Evolutionary conservation across 1,140 invertebrate species (phyloP), one percentile per base, ranked within the genome.

Genomic region (Trinorchestia longiramus): DNA sequence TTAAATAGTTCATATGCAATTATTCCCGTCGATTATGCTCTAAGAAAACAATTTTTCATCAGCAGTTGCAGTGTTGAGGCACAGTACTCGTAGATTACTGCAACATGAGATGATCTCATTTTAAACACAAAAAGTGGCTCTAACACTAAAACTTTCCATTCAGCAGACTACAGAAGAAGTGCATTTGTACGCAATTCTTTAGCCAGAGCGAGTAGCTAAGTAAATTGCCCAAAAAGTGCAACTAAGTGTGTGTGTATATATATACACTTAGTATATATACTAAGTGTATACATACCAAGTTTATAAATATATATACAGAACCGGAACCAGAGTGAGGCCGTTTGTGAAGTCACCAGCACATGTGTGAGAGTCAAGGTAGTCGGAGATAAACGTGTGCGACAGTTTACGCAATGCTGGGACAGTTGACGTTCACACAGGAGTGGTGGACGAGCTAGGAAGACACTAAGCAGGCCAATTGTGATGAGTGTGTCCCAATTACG

Each of bases 391-490:
- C 62, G 62, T 77, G 62, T 28, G 62, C 11, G 36, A 11, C 15
- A 77, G 62, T 77, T 77, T 77, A 77, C 11, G 62, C 62, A 1
- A 28, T 23, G 62, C 62, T 36, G 62, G 62, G 62, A 28, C 62
- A 19, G 62, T 77, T 36, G 47, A 77, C 15, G 62, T 77, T 77
- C 62, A 77, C 62, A 77, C 62, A 77, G 62, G 62, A 77, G 28
- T 36, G 62, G 62, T 36, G 62, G 62, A 1, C 8, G 62, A 15
- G 62, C 62, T 77, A 77, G 62, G 62, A 77, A 77, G 62, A 77
- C 62, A 77, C 62, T 77, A 77, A 77, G 62, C 62, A 77, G 62
- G 41, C 43, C 88, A 91, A 91, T 91, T 91, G 88, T 91, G 41
- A 91, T 36, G 41, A 91, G 41, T 91, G 41, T 11, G 88, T 91